Percentiles rank a stretch among this genome's conserved stretches.
Evolutionary conservation across 92 coral and sea anemone species (phyloP).

Genomic region (Scolanthus callimorphus): DNA sequence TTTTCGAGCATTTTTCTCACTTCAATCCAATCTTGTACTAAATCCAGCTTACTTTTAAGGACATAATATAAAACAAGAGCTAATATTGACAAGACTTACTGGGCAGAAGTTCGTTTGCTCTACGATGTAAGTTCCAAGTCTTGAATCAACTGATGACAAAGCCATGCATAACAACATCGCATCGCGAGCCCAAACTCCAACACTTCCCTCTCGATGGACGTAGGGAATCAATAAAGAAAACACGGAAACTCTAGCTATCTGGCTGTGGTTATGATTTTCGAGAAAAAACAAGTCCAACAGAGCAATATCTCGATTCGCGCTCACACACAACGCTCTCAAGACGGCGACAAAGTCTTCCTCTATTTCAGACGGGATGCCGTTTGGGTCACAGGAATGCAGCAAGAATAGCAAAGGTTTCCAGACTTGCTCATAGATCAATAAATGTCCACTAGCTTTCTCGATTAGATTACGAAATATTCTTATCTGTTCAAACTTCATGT

Average conservation of each 20-base stretch:
- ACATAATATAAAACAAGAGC: too few species aligned
- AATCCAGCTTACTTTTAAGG: too few species aligned
- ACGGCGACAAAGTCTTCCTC: conserved; percentile 90
- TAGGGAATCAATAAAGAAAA: conserved; percentile 88
- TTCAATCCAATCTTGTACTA: too few species aligned
- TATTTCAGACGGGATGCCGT: conserved; percentile 68
- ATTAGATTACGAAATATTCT: conserved; percentile 74
- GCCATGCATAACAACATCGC: conserved; percentile 95
- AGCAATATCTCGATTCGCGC: conserved; percentile 90
- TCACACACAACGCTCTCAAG: conserved; percentile 85
- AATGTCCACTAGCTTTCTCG: conserved; percentile 72
- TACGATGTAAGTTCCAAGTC: conserved; percentile 81
- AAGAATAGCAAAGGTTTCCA: conserved; percentile 85
- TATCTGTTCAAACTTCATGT: conserved; percentile 87
- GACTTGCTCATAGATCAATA: conserved; percentile 86
- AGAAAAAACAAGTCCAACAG: conserved; percentile 83
- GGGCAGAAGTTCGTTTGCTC: conserved; percentile 96
- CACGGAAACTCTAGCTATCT: conserved; percentile 79
- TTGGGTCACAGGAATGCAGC: conserved; percentile 68
- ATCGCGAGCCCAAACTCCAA: conserved; percentile 91
- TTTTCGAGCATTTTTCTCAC: too few species aligned
- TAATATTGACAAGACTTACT: conserved; percentile 49
- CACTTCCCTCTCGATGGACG: conserved; percentile 89
- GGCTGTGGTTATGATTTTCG: conserved; percentile 66
- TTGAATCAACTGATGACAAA: conserved; percentile 80